Base-by-base conservation (phyloP, 2,113 vertebrate species). In the Pardalotus punctatus region DNA sequence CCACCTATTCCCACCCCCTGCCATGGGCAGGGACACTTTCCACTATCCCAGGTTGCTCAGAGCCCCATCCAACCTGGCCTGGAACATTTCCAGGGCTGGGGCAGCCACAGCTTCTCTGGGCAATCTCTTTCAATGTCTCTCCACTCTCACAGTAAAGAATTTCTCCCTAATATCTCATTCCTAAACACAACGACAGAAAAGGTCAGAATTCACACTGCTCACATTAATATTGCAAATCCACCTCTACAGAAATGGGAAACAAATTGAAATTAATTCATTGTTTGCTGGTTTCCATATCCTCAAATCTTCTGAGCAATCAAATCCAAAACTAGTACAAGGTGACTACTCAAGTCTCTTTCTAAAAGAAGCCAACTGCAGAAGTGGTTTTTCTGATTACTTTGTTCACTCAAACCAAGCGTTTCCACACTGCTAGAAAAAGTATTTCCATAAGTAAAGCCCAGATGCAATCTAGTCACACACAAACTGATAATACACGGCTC, bases 381-480 rank as follows among this genome's bases (percentile, higher is more conserved):
- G 33, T 70, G 21, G 58, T 66, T 88, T 84, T 81, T 57, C 54
- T 21, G 40, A 81, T 94, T 74, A 40, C 43, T 77, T 93, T 71
- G 10, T 64, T 90, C 72, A 56, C 58, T 77, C 40, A 78, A 53
- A 81, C 65, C 56, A 95, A 91, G n/a, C 19, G 47, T 78, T 79
- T 86, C 58, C 56, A 83, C 23, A 11, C 21, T 31, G 29, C 64
- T 58, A 53, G 48, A 64, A 78, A 67, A 79, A 51, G 31, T 13
- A 82, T 74, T 92, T 92, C 73, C 54, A 23, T 58, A 89, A 62
- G 23, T 12, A 83, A 20, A 90, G 48, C 51, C 58, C 71, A 51
- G 45, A 7, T 94, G 51, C 53, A 80, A 93, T 81, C 88, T 54
- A 85, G 87, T 90, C 83, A 95, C 86, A 92, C 70, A 85, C 84